Evolutionary conservation across 2,113 vertebrate species (phyloP), one percentile per base, ranked within the genome.

Genomic region (Aix galericulata): DNA sequence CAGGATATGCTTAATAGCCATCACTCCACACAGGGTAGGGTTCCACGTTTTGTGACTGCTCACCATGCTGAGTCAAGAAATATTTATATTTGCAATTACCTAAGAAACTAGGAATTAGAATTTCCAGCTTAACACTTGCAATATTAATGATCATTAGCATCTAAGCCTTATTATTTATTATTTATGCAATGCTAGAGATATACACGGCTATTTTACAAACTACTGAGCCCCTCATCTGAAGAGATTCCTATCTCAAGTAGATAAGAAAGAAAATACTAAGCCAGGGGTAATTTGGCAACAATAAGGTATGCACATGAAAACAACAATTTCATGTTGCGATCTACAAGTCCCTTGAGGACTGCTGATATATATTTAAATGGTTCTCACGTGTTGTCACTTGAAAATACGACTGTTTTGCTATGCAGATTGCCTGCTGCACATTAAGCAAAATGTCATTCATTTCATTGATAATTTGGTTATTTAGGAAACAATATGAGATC

Each of bases 211-310:
- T 68, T 53, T 96, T 76, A 69, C 44, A 92, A 71, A 92, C 64
- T 69, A 87, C 26, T 58, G 62, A 86, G 38, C 11, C 26, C 18
- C 48, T 86, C 5, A 0, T 84, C 44, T 77, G n/a, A 92, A 94
- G 67, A 79, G 44, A 82, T 87, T 85, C 29, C 53, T 80, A 67
- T 79, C 73, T 73, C 72, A 87, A 78, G 25, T 85, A 80, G 50
- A 48, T 63, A 85, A 74, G 62, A 89, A 32, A 53, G 53, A 92
- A 93, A 95, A 85, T 50, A 76, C 59, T 74, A 77, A 89, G 81
- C n/a, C 58, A 85, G 67, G 40, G 80, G 40, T 94, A 87, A 92
- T 96, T 92, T 96, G 93, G 86, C 87, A 95, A 59, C 48, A 40
- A 23, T 60, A 25, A 87, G 40, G 25, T 68, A 76, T n/a, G n/a